These are phyloP conservation scores for Muntiacus reevesi DNA, from an alignment of 2,113 vertebrate species.

Conservation along the genomic window DNA sequence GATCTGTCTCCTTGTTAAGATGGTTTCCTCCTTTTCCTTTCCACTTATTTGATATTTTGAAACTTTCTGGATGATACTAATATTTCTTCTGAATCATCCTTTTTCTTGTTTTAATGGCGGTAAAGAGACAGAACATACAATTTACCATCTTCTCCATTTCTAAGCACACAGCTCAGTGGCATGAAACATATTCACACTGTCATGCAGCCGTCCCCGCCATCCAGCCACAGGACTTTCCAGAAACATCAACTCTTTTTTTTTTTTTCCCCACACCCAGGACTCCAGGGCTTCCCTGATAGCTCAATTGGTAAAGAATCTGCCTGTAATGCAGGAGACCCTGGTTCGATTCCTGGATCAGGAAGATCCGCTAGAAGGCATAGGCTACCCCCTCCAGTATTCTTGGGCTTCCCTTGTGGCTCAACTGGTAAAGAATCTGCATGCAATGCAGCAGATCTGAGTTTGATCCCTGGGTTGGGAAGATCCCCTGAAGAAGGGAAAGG, in stretches of 20 bases:
- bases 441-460: not conserved
- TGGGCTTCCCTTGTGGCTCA: not conserved
- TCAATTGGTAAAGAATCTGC: not conserved
- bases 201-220: rapidly evolving
- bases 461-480: not conserved
- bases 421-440: not conserved
- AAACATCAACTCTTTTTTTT: not conserved
- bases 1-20: not conserved
- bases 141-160: not conserved
- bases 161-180: rapidly evolving
- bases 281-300: not conserved
- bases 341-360: not conserved
- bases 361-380: not conserved
- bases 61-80: not conserved
- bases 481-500: not conserved
- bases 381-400: not conserved
- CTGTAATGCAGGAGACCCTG: not conserved
- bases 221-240: not conserved
- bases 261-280: not conserved
- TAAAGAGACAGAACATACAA: too few relatives aligned
- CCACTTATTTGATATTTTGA: not conserved
- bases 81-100: not conserved
- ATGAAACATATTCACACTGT: rapidly evolving
- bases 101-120: not conserved
- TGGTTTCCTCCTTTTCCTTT: not conserved